These are phyloP conservation scores for Sebastes trivittatus DNA, from an alignment of 2,797 vertebrate species.

Conservation along the genomic window DNA sequence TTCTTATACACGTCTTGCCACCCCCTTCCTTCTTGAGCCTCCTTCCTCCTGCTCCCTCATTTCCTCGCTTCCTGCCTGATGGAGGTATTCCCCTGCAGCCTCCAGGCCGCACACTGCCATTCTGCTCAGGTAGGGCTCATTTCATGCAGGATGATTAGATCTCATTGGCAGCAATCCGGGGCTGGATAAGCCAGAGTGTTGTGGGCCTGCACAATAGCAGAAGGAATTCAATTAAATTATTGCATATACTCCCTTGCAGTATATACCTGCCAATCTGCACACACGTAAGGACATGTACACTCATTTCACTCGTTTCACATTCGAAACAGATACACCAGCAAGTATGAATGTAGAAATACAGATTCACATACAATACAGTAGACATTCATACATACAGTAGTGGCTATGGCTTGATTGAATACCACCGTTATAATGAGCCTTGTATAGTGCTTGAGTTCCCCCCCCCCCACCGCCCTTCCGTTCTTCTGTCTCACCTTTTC, in stretches of 20 bases:
- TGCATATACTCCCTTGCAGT: slow-evolving; percentile 44
- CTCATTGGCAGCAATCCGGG: slow-evolving; percentile 75
- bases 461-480: neutral
- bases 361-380: neutral
- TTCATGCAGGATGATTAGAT: slow-evolving; percentile 83
- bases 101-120: slow-evolving; percentile 52
- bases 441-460: neutral
- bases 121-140: slow-evolving; percentile 76
- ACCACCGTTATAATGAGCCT: neutral
- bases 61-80: slow-evolving; percentile 60
- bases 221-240: slow-evolving; percentile 78
- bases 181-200: slow-evolving; percentile 69
- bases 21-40: slow-evolving; percentile 45
- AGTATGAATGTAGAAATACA: neutral
- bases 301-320: neutral
- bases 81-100: slow-evolving; percentile 72
- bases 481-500: slow-evolving; percentile 8
- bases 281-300: neutral
- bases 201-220: slow-evolving; percentile 60
- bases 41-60: slow-evolving; percentile 34
- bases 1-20: neutral
- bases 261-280: slow-evolving; percentile 36
- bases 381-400: neutral
- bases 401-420: neutral
- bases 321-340: neutral